A percentile compares a stretch with the other conserved stretches of the same genome.
Conservation (phyloP, 1,140 invertebrate genomes). For the Pseudomyrmex pallidus region DNA sequence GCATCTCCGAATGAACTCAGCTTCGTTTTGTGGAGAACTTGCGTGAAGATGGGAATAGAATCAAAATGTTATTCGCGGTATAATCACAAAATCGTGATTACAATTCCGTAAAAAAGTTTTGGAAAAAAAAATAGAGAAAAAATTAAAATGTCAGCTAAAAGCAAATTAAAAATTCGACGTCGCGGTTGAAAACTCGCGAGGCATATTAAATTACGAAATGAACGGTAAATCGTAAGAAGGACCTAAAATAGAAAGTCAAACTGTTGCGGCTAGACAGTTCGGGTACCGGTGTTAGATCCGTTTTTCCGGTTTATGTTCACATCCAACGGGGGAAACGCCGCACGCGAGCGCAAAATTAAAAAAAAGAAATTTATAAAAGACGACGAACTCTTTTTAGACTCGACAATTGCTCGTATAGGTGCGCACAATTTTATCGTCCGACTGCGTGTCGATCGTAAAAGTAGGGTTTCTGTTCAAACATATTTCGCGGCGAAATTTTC, state of each 20-base stretch:
- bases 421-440: neutral
- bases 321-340: neutral
- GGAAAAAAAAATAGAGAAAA: neutral
- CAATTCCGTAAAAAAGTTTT: neutral
- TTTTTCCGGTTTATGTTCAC: slow-evolving; percentile 47
- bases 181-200: slow-evolving; percentile 58
- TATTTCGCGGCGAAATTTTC: neutral
- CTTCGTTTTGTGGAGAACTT: neutral
- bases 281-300: slow-evolving; percentile 43
- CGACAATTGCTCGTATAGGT: neutral
- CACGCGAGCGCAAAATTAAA: neutral
- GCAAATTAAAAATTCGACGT: neutral
- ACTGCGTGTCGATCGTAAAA: neutral
- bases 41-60: neutral
- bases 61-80: neutral
- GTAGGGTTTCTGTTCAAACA: neutral
- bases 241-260: slow-evolving; percentile 68
- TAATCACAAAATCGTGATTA: neutral
- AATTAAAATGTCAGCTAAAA: too few species aligned
- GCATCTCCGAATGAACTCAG: neutral
- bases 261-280: slow-evolving; percentile 58
- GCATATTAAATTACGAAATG: slow-evolving; percentile 72
- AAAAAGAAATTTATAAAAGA: neutral
- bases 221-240: slow-evolving; percentile 68
- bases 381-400: neutral